Base-by-base conservation (phyloP, 2,888 invertebrate species). In the Nesidiocoris tenuis region DNA sequence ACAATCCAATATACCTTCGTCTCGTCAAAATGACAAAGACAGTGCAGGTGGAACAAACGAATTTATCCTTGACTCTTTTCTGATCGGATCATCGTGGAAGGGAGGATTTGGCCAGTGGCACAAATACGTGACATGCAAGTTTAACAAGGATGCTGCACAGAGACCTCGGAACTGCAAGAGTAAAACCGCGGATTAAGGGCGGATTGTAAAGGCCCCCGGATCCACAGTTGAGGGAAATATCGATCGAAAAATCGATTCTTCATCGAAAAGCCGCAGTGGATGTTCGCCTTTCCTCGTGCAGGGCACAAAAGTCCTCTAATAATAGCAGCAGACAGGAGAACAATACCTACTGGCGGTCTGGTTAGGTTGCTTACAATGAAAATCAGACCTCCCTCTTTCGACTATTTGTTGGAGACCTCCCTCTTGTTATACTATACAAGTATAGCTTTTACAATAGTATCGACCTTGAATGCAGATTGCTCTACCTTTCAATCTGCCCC, bases 151-250 rank as follows among this genome's bases (percentile, higher is more conserved):
- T 7, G 39, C 39, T 39, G 39, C 39, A 39, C 39, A 39, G 5
- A 39, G 39, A 12, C 12, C 39, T 39, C 39, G 3, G 5, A 3
- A 39, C 39, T 39, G 39, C 39, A 39, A 39, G 39, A 12, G 12
- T 39, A 7, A 12, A 39, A 39, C 39, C 3, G 39, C n/a, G n/a
- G n/a, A 63, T 63, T 25, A 63, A 25, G 24, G 63, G 23, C 63
- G 23, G 63, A 63, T 23, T 25, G 63, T 22, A 63, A 63, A 63
- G 25, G 25, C 63, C 63, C 25, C 63, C 25, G 25, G 25, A 63
- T 25, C 19, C 25, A n/a, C 17, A 5, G 23, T n/a, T n/a, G n/a
- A n/a, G n/a, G n/a, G n/a, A n/a, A n/a, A n/a, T n/a, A n/a, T 39
- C 39, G 39, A 12, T 39, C 39, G 39, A 12, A n/a, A n/a, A 39